phyloP scores from a whole-genome alignment of 2,888 invertebrate species.

The Drosophila fungiperda region DNA sequence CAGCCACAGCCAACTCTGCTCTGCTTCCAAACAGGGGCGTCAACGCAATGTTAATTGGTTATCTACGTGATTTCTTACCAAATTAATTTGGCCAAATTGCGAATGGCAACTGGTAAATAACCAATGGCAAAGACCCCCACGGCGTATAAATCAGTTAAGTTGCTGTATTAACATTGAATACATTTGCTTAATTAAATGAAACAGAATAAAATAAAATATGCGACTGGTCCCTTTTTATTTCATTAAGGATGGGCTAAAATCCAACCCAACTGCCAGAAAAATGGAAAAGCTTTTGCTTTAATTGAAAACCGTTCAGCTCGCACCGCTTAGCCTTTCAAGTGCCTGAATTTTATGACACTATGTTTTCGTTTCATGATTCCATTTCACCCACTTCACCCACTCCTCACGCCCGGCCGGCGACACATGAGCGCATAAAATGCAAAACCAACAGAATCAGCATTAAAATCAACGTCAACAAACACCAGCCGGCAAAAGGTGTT shows the following conservation, averaged over 20 bases:
- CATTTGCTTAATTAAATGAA: slow-evolving; percentile 79
- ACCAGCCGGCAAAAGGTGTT: slow-evolving; percentile 26
- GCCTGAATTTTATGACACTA: slow-evolving; percentile 39
- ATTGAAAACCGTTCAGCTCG: slow-evolving; percentile 61
- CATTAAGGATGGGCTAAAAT: background rate
- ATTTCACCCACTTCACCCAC: slow-evolving; percentile 18
- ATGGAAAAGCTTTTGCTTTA: slow-evolving; percentile 69
- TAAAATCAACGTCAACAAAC: slow-evolving; percentile 63
- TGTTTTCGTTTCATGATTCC: slow-evolving; percentile 60
- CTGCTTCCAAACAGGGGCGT: slow-evolving; percentile 34
- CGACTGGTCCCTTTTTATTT: slow-evolving; percentile 5
- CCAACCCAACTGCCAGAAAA: background rate
- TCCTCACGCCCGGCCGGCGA: slow-evolving; percentile 43
- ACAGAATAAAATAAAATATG: slow-evolving; percentile 62
- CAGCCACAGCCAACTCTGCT: background rate
- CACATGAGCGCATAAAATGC: slow-evolving; percentile 67
- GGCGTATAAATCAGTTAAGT: slow-evolving; percentile 75
- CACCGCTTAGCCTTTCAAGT: slow-evolving; percentile 25
- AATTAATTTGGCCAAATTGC: slow-evolving; percentile 83
- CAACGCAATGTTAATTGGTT: slow-evolving; percentile 82
- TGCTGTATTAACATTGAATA: slow-evolving; percentile 80
- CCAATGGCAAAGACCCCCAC: slow-evolving; percentile 26
- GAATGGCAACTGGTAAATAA: slow-evolving; percentile 45
- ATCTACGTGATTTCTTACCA: slow-evolving; percentile 84
- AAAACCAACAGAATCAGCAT: slow-evolving; percentile 57